Conservation (phyloP, 2,113 vertebrate species). For the Indicator indicator region DNA sequence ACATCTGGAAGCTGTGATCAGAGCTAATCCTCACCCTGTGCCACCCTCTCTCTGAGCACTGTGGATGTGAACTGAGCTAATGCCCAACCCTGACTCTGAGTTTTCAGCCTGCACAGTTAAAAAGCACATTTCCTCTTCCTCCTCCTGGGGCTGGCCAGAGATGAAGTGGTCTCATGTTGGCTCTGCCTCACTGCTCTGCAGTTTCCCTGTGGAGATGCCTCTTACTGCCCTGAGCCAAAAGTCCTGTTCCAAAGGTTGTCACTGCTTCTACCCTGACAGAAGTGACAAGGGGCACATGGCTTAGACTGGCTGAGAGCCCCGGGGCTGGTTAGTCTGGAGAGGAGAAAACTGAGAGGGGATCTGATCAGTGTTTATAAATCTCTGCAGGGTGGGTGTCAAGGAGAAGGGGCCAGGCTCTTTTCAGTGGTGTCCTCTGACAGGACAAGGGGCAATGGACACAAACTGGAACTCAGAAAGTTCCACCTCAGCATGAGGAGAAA, state of each 20-base stretch:
- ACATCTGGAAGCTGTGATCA: not conserved
- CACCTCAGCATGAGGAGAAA: no score
- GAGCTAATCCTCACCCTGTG: not conserved
- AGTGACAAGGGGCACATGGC: not conserved
- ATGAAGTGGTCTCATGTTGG: not conserved
- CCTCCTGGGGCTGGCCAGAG: not conserved
- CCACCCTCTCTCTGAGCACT: not conserved
- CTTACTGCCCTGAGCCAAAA: not conserved
- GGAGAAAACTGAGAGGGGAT: no score
- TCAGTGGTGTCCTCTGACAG: no score
- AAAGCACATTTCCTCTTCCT: not conserved
- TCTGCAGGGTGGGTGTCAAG: no score
- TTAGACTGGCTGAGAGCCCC: not conserved
- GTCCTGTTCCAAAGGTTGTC: not conserved
- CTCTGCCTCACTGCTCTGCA: not conserved
- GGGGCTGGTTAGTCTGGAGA: no score
- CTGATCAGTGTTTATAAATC: no score
- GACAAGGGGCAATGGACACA: no score
- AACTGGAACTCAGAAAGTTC: no score
- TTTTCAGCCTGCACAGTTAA: not conserved
- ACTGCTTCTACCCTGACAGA: rapidly evolving
- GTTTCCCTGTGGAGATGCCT: not conserved
- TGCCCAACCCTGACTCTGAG: not conserved
- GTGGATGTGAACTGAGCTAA: not conserved
- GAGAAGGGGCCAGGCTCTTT: no score